Base-by-base conservation (phyloP, 2,113 vertebrate species). In the Nansenia antarctica region DNA sequence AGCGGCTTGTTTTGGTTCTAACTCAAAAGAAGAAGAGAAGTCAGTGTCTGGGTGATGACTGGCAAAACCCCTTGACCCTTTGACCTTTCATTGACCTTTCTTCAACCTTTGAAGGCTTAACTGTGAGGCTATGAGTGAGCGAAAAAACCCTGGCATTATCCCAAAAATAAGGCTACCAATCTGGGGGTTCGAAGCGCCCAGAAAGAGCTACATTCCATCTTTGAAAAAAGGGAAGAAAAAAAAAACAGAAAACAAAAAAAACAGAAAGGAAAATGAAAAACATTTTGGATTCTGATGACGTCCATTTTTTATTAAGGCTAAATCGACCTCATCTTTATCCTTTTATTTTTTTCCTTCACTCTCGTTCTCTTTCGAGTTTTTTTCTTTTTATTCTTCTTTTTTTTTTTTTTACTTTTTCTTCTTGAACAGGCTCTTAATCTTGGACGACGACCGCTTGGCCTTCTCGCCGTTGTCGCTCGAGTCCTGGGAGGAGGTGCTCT, bases 381-480 rank as follows among this genome's bases (percentile, higher is more conserved):
- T 27, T 32, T 69, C 69, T 55, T 67, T 52, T 70, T 73, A 70
- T 77, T 70, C 63, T 31, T 26, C 22, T 42, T 29, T 30, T 20
- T n/a, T 65, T 65, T n/a, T 52, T 24, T 9, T 9, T 8, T 84
- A 92, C 81, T 92, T 92, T 72, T 95, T 99, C 91, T 98, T 99
- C 90, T 96, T 99, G 86, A 99, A 98, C 88, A 99, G 90, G 82
- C 89, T 97, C 93, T 96, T 99, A 69, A 99, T 94, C 94, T 98
- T 99, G 5, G 96, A 97, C 0, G 95, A 97, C 85, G 94, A 91
- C 90, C 96, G 97, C 92, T 96, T 99, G 82, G 39, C 86, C 88
- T 95, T 98, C 86, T 99, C 95, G 30, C 94, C 94, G 2, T 96
- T 96, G 69, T 96, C 95, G 73, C 89, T 93, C 52, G 95, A 94